These are phyloP conservation scores for Alviniconcha strummeri DNA, from an alignment of 2,888 invertebrate genomes.

Conservation along the genomic window DNA sequence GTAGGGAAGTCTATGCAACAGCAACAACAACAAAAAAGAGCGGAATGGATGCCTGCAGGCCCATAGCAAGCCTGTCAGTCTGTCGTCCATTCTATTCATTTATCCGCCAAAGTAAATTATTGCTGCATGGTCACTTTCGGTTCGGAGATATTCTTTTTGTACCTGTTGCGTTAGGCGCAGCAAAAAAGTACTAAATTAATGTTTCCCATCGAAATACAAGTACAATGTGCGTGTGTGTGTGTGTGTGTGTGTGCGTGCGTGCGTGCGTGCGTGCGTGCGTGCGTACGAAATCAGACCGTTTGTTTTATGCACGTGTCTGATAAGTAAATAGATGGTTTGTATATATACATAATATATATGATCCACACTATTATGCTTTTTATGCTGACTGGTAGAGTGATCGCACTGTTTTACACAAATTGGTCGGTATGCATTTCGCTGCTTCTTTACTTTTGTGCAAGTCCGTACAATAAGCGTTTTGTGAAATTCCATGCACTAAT, in stretches of 20 bases:
- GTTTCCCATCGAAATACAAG: not conserved
- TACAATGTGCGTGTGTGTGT: not conserved
- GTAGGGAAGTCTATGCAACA: too few species aligned
- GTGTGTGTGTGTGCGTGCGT: not conserved
- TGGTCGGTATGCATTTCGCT: too few species aligned
- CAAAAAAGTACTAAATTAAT: too few species aligned
- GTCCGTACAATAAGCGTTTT: too few species aligned
- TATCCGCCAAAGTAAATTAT: not conserved
- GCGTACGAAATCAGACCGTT: not conserved
- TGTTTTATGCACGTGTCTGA: not conserved
- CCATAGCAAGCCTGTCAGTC: not conserved
- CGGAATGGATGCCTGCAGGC: too few species aligned
- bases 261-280: not conserved
- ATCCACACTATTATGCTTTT: not conserved
- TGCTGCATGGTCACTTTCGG: too few species aligned
- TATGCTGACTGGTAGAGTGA: too few species aligned
- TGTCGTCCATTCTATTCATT: not conserved
- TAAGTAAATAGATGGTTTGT: not conserved
- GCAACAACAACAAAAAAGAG: too few species aligned
- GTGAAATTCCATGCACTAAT: not conserved
- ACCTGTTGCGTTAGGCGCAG: not conserved
- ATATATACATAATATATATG: not conserved
- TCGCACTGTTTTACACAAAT: too few species aligned
- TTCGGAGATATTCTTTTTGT: not conserved
- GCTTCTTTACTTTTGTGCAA: too few species aligned